Evolutionary conservation across 2,113 vertebrate genomes (phyloP), one percentile per base, ranked within the genome.

Genomic region (Oreocharis arfaki): DNA sequence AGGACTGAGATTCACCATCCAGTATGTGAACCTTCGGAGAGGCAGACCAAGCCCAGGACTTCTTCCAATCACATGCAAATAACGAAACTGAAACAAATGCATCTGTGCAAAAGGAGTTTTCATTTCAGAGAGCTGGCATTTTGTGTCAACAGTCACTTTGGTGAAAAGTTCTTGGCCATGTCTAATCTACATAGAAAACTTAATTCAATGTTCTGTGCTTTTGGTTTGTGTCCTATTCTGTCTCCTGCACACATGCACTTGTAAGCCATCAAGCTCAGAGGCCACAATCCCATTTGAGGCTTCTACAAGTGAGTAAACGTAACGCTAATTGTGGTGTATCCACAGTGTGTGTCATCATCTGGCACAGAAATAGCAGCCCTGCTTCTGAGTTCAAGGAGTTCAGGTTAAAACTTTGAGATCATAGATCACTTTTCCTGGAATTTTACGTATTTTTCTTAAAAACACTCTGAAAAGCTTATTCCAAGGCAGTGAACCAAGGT

Each of bases 321-420:
- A 90, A 57, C 3, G 0, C 11, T 84, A 92, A 93, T 42, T 81
- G 60, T 46, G 3, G 24, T 44, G 71, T 10, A 67, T 15, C 59
- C 35, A 50, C 55, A 67, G 16, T 3, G 19, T 67, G 27, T 78
- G 69, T 80, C 84, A 92, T 82, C 82, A 84, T 82, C 78, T 56
- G 42, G 46, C 65, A 37, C 47, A 84, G 52, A 92, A 88, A 90
- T 30, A 78, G 47, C 23, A 81, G 52, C 60, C 17, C 61, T 89
- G 27, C 35, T 84, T 84, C 76, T 67, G 86, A 74, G 84, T 95
- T 92, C 80, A 87, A 81, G 64, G 60, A 89, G 76, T 84, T 95
- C 17, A 32, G 8, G 55, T 39, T 50, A 84, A 86, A 94, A 63
- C 33, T 65, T 33, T 39, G 33, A 67, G 50, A 70, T 14, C 24